phyloP scores from a whole-genome alignment of 2,888 invertebrate genomes.

The Subacronicta megacephala region DNA sequence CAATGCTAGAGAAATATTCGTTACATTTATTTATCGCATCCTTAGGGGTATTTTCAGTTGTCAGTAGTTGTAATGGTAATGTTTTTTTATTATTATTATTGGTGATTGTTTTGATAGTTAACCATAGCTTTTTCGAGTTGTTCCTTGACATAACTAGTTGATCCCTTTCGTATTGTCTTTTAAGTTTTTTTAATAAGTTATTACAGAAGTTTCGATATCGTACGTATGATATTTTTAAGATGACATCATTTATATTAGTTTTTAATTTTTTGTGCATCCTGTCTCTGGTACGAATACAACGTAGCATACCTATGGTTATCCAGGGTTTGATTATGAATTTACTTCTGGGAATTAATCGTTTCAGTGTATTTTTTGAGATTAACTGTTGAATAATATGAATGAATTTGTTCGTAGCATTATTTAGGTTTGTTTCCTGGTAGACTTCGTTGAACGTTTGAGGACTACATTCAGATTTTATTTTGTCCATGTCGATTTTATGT shows the following conservation, averaged over 20 bases:
- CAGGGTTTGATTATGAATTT: conserved; percentile 5
- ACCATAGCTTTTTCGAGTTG: conserved; percentile 9
- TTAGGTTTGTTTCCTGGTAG: background rate
- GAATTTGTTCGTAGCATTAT: background rate
- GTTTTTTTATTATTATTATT: conserved; percentile 8
- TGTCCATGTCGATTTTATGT: background rate
- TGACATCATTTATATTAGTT: background rate
- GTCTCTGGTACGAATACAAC: conserved; percentile 4
- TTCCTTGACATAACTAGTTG: background rate
- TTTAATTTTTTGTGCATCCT: conserved; percentile 1
- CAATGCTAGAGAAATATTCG: conserved; percentile 8
- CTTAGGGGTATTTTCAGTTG: conserved; percentile 4
- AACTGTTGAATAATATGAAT: background rate
- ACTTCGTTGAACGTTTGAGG: background rate
- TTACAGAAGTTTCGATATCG: conserved; percentile 1
- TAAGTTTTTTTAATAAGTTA: conserved; percentile 3
- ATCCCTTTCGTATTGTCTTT: background rate
- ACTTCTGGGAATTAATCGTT: conserved; percentile 3
- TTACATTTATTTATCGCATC: conserved; percentile 2
- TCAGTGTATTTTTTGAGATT: background rate
- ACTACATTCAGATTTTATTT: conserved; percentile 2
- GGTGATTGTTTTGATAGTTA: background rate
- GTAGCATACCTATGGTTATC: conserved; percentile 1
- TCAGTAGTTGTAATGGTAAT: conserved; percentile 6
- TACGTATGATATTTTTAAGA: conserved; percentile 5